Base-by-base conservation (phyloP, 1,140 invertebrate genomes). In the Caenorhabditis inopinata region DNA sequence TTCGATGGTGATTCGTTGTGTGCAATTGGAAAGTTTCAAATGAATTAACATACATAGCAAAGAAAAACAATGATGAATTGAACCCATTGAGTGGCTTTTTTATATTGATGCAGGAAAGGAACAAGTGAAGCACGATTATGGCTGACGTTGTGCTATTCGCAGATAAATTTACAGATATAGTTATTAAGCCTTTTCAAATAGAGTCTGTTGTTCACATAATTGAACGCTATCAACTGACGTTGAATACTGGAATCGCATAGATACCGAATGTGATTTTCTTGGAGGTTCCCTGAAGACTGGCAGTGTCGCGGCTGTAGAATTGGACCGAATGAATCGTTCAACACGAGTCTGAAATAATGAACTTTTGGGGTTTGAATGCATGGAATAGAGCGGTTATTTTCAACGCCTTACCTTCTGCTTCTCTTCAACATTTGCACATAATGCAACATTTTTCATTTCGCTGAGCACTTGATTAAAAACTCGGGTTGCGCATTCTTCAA, bases 401-500 rank as follows among this genome's bases (percentile, higher is more conserved):
- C 5, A 42, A 42, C 5, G 38, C 14, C 14, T 32, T n/a, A 74
- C 73, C 29, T 48, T 74, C 21, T 46, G 46, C n/a, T 46, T 68
- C 16, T 79, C 79, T 27, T 81, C 79, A 12, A 81, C 79, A 51
- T 78, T 46, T 42, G 79, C 79, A 49, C 79, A 81, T 14, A 81
- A 51, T 2, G 58, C 45, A 0, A 78, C 79, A 32, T 45, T 76
- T 25, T 75, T 76, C 74, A 76, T 81, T 32, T 81, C 80, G 32
- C 53, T 77, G 12, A 81, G 75, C 18, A 81, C 53, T 9, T 32
- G 47, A 25, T 81, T 81, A 75, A 81, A 77, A 6, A 62, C 80
- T 38, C 58, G 5, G 5, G 80, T 81, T 12, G 78, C 35, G 32
- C 46, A 53, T 38, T 81, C 80, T 23, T 76, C 51, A 12, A 81